These are phyloP conservation scores for Actenoides lindsayi DNA, from an alignment of 2,113 vertebrate genomes.

Conservation along the genomic window DNA sequence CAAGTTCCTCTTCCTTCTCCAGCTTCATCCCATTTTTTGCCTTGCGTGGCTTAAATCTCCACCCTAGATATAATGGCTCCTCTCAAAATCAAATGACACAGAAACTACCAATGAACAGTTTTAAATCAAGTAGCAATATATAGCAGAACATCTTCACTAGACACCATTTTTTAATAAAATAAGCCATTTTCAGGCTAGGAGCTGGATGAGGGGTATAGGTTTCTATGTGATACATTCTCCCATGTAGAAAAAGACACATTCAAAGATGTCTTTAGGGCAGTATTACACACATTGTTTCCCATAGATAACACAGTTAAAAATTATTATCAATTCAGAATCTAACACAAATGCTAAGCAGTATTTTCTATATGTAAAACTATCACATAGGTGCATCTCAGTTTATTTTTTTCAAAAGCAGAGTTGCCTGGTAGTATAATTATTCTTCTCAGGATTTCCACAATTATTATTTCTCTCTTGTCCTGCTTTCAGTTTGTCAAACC, in stretches of 20 bases:
- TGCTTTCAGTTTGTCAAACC: not conserved
- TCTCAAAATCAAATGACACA: not conserved
- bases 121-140: not conserved
- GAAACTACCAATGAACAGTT: not conserved
- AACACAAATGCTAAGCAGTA: not conserved
- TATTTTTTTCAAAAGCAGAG: not conserved
- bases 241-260: not conserved
- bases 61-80: not conserved
- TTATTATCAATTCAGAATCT: not conserved
- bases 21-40: not conserved
- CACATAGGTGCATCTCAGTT: not conserved
- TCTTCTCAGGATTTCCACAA: not conserved
- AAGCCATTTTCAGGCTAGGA: not conserved
- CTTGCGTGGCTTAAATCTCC: not conserved
- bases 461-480: not conserved
- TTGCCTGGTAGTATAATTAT: not conserved
- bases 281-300: not conserved
- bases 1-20: conserved; percentile 19
- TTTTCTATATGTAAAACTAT: not conserved
- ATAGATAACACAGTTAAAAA: not conserved
- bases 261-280: not conserved
- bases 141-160: not conserved
- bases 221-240: not conserved
- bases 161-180: not conserved
- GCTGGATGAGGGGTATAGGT: not conserved